Base-by-base conservation (phyloP, 1,140 invertebrate genomes). In the Pinna nobilis region DNA sequence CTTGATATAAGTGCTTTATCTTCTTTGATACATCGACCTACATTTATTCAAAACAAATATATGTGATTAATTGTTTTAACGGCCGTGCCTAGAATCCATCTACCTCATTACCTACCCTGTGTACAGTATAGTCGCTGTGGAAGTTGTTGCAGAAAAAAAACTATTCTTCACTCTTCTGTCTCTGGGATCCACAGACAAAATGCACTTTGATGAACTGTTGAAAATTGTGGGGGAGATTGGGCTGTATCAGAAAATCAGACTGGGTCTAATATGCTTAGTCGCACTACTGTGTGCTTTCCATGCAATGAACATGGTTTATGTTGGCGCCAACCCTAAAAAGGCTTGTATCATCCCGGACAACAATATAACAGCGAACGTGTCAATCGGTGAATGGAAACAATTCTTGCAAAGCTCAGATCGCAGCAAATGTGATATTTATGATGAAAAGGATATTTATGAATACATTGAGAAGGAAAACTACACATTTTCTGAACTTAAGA, bases 151-250 rank as follows among this genome's bases (percentile, higher is more conserved):
- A n/a, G n/a, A n/a, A n/a, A n/a, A n/a, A n/a, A n/a, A n/a, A n/a
- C n/a, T n/a, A n/a, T n/a, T n/a, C n/a, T n/a, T n/a, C n/a, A n/a
- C n/a, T n/a, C n/a, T n/a, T n/a, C n/a, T n/a, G n/a, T n/a, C n/a
- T n/a, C n/a, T n/a, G n/a, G n/a, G n/a, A n/a, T n/a, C n/a, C n/a
- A n/a, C n/a, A n/a, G n/a, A n/a, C n/a, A n/a, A n/a, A n/a, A 94
- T 94, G 93, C 94, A 97, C 82, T 94, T 97, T 66, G 96, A 97
- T 85, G 94, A 96, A 71, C 87, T 97, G n/a, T 86, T 97, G 50
- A 93, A 94, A 0, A 90, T 95, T 80, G 91, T 97, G 23, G 96
- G 96, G 0, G 95, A 95, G 80, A 97, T 97, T 85, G 96, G 96
- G 18, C 89, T 91, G 57, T 97, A 97, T 88, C 96, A 98, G 85